Conservation (phyloP, 2,888 invertebrate species). For the Priocnemis perturbator region DNA sequence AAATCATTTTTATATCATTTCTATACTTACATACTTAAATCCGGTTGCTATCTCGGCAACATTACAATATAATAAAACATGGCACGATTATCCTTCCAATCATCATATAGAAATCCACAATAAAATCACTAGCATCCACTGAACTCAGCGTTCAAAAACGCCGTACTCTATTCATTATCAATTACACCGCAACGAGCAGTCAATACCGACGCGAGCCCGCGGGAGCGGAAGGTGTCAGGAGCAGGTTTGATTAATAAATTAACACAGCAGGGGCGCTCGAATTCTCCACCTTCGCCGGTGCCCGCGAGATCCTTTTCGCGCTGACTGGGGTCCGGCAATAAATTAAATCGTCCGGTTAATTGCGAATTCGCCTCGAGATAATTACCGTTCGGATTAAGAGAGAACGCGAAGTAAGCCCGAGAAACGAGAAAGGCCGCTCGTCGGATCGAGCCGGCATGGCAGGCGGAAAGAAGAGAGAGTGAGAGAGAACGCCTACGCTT, state of each 20-base stretch:
- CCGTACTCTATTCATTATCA: constrained; percentile 26
- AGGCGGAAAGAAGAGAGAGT: no score
- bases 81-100: no score
- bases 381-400: constrained; percentile 27
- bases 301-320: neutral
- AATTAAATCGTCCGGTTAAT: constrained; percentile 54
- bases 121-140: no score
- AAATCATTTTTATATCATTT: no score
- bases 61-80: no score
- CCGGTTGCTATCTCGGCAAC: no score
- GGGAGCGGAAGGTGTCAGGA: constrained; percentile 31
- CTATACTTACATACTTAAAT: no score
- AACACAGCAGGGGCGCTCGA: constrained; percentile 26
- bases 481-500: neutral
- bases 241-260: constrained; percentile 43
- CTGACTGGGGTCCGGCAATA: constrained; percentile 35
- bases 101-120: no score
- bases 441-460: no score
- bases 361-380: constrained; percentile 46
- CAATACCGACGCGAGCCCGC: neutral
- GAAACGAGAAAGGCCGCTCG: neutral
- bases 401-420: neutral
- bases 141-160: no score
- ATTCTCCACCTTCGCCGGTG: constrained; percentile 17
- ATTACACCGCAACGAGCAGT: constrained; percentile 20